Base-by-base conservation (phyloP, 2,888 invertebrate species). In the Stictocephala bisonia region DNA sequence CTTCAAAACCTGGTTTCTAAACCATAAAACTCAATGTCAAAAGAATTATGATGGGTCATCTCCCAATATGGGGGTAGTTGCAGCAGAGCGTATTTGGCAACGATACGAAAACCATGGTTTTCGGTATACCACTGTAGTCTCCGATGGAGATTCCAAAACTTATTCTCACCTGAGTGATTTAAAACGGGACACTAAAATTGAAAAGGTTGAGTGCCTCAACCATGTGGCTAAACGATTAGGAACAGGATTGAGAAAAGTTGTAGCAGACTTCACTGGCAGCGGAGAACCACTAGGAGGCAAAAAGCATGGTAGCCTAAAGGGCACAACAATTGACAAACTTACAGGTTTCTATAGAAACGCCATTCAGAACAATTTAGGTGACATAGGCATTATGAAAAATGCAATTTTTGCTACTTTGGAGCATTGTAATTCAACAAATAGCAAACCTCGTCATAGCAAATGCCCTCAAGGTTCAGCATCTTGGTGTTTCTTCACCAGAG, bases 31-130 rank as follows among this genome's bases (percentile, higher is more conserved):
- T 48, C 20, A 48, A 48, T 48, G n/a, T 18, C 50, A 48, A 18
- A n/a, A 48, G 6, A 48, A 48, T 48, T 48, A 48, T 48, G 50
- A 48, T 53, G 53, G 53, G 26, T 22, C 53, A 22, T 53, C 53
- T 53, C 53, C 53, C 26, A 53, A 53, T n/a, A 53, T 53, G 53
- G 53, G 20, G 26, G 53, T 53, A 24, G 26, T 53, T 53, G 53
- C 53, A 53, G 53, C 11, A 48, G 50, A 48, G 50, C 50, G 50
- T n/a, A 48, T 48, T 48, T 48, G 50, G 50, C n/a, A 48, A 48
- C n/a, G 50, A 48, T 11, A n/a, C n/a, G n/a, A n/a, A n/a, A n/a
- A n/a, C n/a, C n/a, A n/a, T n/a, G n/a, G n/a, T n/a, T n/a, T n/a
- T n/a, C n/a, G n/a, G n/a, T n/a, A n/a, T 18, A n/a, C n/a, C n/a